These are phyloP conservation scores for Phataginus tetradactyla DNA, from an alignment of 2,797 vertebrate species.

Conservation along the genomic window DNA sequence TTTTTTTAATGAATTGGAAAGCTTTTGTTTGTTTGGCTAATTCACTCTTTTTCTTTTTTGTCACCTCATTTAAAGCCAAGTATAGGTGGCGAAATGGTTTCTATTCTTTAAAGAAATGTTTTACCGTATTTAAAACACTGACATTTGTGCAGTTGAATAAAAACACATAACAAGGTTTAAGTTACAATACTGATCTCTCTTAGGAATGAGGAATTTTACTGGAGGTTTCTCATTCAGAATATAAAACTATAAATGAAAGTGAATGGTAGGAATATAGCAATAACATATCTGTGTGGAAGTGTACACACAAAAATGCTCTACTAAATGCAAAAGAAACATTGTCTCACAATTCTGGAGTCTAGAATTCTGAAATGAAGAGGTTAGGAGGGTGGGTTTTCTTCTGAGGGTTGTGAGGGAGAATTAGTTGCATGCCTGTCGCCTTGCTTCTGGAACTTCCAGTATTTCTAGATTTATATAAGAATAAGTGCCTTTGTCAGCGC, in stretches of 20 bases:
- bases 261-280: background rate
- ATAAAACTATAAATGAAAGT: background rate
- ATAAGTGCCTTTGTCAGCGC: background rate
- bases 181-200: background rate
- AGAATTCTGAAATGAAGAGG: background rate
- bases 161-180: background rate
- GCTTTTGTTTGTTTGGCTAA: slow-evolving; percentile 15
- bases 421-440: background rate
- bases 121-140: background rate
- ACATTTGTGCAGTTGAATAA: background rate
- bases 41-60: background rate
- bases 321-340: background rate
- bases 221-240: background rate
- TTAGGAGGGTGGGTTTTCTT: background rate
- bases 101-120: slow-evolving; percentile 37
- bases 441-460: background rate
- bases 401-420: background rate
- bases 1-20: background rate
- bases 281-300: background rate
- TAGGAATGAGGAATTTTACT: background rate
- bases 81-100: slow-evolving; percentile 47
- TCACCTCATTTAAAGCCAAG: slow-evolving; percentile 44
- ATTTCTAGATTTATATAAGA: background rate
- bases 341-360: background rate
- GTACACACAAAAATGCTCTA: background rate